A percentile compares a stretch with the other conserved stretches of the same genome.
These are phyloP conservation scores for Epiblema foenella DNA, from an alignment of 2,888 invertebrate genomes.

Conservation along the genomic window DNA sequence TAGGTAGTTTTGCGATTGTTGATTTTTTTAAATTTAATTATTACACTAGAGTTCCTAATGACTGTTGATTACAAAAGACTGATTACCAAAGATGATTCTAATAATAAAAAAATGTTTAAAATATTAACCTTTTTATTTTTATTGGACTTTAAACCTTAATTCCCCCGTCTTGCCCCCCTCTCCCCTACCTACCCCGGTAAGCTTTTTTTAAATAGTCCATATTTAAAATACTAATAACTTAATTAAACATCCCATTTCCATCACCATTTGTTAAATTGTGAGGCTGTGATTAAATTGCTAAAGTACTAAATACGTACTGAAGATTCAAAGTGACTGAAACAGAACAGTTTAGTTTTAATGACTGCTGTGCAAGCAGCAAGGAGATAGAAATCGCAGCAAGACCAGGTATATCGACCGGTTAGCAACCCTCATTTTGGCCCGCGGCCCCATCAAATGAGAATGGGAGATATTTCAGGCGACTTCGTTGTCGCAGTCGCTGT, in stretches of 20 bases:
- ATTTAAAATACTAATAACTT: background rate
- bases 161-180: too few relatives aligned
- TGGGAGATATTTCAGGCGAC: slow-evolving; percentile 76
- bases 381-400: slow-evolving; percentile 9
- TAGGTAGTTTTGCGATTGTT: too few relatives aligned
- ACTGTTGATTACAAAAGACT: too few relatives aligned
- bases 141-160: too few relatives aligned
- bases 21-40: too few relatives aligned
- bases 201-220: too few relatives aligned
- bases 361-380: slow-evolving; percentile 7
- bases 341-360: slow-evolving; percentile 19
- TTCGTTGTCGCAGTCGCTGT: slow-evolving; percentile 58
- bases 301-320: background rate
- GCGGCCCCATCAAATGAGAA: slow-evolving; percentile 70
- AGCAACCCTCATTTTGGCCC: slow-evolving; percentile 45
- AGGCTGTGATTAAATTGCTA: background rate
- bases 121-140: too few relatives aligned
- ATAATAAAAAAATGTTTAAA: too few relatives aligned
- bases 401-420: slow-evolving; percentile 12
- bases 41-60: too few relatives aligned
- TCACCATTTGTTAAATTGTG: background rate
- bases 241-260: background rate
- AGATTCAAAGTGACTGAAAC: background rate
- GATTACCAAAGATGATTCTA: too few relatives aligned
- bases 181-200: too few relatives aligned